Conservation (phyloP, 2,888 invertebrate species). For the Barypeithes pellucidus region DNA sequence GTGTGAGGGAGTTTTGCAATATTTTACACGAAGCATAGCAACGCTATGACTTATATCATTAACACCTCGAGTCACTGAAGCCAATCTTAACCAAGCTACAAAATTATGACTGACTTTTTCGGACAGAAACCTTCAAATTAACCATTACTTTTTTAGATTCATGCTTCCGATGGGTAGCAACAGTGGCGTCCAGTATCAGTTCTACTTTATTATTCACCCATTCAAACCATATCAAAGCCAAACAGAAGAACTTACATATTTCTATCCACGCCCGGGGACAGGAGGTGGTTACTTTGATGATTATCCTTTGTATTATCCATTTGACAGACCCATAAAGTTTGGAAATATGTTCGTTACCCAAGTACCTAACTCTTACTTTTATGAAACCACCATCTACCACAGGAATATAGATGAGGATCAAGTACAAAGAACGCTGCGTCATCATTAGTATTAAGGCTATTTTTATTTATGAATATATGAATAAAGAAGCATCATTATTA, state of each 20-base stretch:
- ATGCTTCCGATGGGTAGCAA: slow-evolving; percentile 80
- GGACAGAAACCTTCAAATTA: too few relatives aligned
- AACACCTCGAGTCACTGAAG: too few relatives aligned
- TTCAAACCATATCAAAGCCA: slow-evolving; percentile 65
- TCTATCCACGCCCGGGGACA: slow-evolving; percentile 59
- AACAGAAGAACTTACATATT: slow-evolving; percentile 47
- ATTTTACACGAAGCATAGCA: too few relatives aligned
- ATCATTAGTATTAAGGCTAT: slow-evolving; percentile 28
- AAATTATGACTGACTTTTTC: too few relatives aligned
- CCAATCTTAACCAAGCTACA: too few relatives aligned
- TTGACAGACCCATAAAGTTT: slow-evolving; percentile 78
- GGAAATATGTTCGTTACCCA: slow-evolving; percentile 74
- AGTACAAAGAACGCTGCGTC: slow-evolving; percentile 24
- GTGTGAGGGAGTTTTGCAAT: too few relatives aligned
- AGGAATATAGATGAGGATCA: slow-evolving; percentile 59
- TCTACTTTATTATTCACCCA: slow-evolving; percentile 72
- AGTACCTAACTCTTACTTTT: slow-evolving; percentile 80
- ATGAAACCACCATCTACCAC: slow-evolving; percentile 79
- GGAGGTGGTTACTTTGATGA: slow-evolving; percentile 72
- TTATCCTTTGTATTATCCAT: slow-evolving; percentile 81
- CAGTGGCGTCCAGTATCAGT: slow-evolving; percentile 76
- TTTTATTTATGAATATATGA: too few relatives aligned
- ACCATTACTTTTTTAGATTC: slow-evolving; percentile 65
- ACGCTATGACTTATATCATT: not conserved
- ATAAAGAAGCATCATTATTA: too few relatives aligned